phyloP scores from a whole-genome alignment of 2,797 vertebrate genomes.

The Lepidocolaptes lacrymiger region DNA sequence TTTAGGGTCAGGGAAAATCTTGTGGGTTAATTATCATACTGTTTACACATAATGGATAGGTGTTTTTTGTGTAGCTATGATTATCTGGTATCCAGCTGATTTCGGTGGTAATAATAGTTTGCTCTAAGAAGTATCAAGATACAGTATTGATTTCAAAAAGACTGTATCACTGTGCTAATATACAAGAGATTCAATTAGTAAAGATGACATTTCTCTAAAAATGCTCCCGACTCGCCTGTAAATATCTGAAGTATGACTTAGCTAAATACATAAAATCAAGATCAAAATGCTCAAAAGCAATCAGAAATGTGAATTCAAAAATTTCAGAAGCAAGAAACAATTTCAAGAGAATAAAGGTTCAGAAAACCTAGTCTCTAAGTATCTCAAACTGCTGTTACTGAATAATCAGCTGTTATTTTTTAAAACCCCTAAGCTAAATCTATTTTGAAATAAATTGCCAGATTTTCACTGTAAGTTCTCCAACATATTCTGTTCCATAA shows the following conservation, averaged over 20 bases:
- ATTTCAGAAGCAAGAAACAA: neutral
- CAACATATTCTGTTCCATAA: neutral
- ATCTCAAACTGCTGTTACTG: neutral
- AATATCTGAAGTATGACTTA: neutral
- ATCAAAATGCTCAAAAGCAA: neutral
- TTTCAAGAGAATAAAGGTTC: neutral
- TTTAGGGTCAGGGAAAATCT: neutral
- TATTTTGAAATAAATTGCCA: neutral
- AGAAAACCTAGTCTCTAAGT: neutral
- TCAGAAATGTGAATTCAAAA: neutral
- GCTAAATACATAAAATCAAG: neutral
- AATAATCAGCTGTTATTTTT: neutral
- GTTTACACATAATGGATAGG: neutral
- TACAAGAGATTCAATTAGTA: constrained; percentile 25
- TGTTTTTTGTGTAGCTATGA: neutral
- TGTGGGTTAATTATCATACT: neutral
- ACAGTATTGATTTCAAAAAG: neutral
- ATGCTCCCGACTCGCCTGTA: neutral
- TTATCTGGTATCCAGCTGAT: neutral
- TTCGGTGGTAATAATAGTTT: constrained; percentile 3
- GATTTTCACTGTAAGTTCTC: neutral
- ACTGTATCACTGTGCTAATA: neutral
- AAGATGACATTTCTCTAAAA: constrained; percentile 13
- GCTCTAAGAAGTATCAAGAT: neutral
- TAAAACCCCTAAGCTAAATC: neutral